A percentile compares a stretch with the other conserved stretches of the same genome.
phyloP scores from a whole-genome alignment of 2,113 vertebrate species.

The Puntigrus tetrazona region DNA sequence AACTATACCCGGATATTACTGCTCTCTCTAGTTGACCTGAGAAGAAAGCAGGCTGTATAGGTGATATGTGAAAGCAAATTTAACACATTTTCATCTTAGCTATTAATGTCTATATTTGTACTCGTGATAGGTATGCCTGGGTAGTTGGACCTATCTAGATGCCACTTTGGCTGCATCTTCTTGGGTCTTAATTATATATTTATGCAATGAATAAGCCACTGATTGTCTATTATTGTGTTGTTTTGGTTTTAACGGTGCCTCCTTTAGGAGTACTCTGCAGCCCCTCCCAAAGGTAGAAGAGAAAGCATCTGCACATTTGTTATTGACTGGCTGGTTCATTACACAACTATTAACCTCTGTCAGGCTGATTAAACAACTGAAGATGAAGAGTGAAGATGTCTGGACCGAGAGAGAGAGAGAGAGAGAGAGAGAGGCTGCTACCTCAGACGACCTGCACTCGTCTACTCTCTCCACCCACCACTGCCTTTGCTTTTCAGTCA shows the following conservation, averaged over 20 bases:
- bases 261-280: background rate
- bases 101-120: background rate
- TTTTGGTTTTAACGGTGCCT: background rate
- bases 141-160: background rate
- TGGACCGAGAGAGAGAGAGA: conserved; percentile 7
- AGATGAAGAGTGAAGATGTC: background rate
- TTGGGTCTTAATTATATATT: background rate
- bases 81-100: background rate
- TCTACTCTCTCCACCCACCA: conserved; percentile 45
- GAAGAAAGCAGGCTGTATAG: background rate
- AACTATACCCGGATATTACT: too few relatives aligned
- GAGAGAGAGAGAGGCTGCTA: background rate
- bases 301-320: conserved; percentile 45
- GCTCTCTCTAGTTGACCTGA: background rate
- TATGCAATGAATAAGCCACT: background rate
- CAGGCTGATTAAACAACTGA: conserved; percentile 77
- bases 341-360: conserved; percentile 78
- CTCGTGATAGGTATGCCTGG: background rate
- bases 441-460: conserved; percentile 44
- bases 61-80: background rate
- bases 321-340: conserved; percentile 82
- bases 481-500: background rate
- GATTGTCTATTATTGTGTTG: background rate
- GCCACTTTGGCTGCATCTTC: background rate
- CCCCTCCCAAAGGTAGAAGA: background rate